Evolutionary conservation across 2,113 vertebrate species (phyloP), one percentile per base, ranked within the genome.

Genomic region (Chloroceryle aenea): DNA sequence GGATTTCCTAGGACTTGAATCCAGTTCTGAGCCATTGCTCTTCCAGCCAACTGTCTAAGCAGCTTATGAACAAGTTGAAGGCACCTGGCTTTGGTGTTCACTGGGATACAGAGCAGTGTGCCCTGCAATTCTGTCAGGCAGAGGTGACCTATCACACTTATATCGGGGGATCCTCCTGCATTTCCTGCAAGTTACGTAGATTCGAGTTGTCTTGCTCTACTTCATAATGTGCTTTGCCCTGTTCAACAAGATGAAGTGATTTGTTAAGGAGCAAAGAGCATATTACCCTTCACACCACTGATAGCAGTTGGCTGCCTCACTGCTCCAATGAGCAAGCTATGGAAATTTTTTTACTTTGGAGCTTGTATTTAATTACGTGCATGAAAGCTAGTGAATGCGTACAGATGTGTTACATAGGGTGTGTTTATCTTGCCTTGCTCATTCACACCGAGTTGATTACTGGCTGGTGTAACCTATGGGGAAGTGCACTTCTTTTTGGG

Each of bases 1-100:
- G 63, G 55, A 77, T 91, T 95, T 90, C 38, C n/a, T 77, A 89
- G 87, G 87, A 74, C 75, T 74, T 43, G 10, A 67, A 77, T 80
- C 85, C 55, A 43, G 61, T 91, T 75, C 56, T 69, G 64, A 95
- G 64, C 75, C 48, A 29, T 50, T 74, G n/a, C 43, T 78, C 29
- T 55, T 91, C 43, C 75, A 74, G 79, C 56, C 85, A 94, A 20
- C 55, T 81, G 18, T 56, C 61, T 42, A 68, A 88, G 34, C 5
- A 5, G 50, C 50, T 93, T 92, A 48, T 61, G 72, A 74, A 25
- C 1, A 1, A 84, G 64, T 18, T 61, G 75, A 84, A 92, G 56
- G 30, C 43, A 88, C 73, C 79, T 78, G 63, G 42, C 29, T 81
- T 71, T 83, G 79, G 20, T 0, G 0, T 58, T 71, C 5, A 22